Percentiles rank a stretch among this genome's conserved stretches.
These are phyloP conservation scores for Zosterops hypoxanthus DNA, from an alignment of 2,113 vertebrate species.

Conservation along the genomic window DNA sequence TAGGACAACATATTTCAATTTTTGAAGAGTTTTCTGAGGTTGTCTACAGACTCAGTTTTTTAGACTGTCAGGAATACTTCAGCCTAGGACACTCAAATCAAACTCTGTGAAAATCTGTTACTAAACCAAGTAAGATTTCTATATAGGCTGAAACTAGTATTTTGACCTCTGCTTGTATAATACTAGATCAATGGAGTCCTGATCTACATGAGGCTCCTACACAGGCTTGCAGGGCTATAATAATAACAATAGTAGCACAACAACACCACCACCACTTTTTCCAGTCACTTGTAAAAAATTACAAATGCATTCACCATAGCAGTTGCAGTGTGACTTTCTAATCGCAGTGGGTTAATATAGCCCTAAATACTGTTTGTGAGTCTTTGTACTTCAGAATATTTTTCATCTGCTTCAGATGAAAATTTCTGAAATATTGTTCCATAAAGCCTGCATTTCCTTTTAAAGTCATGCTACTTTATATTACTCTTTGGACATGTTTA, in stretches of 20 bases:
- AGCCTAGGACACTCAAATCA: neutral
- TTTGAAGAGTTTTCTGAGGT: neutral
- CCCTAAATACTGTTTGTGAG: neutral
- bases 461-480: slow-evolving; percentile 10
- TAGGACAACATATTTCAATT: neutral
- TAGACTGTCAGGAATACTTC: neutral
- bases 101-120: neutral
- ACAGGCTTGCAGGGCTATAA: neutral
- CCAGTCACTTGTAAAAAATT: neutral
- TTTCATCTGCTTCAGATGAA: neutral
- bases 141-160: neutral
- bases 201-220: neutral
- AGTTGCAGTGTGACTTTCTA: neutral
- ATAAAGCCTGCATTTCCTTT: slow-evolving; percentile 40
- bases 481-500: slow-evolving; percentile 30
- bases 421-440: slow-evolving; percentile 42
- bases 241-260: neutral
- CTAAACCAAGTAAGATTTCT: neutral
- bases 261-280: neutral
- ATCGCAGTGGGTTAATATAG: neutral
- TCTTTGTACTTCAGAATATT: neutral
- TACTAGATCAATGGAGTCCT: neutral
- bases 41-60: neutral
- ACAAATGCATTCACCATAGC: neutral
- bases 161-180: neutral